Evolutionary conservation across 2,888 invertebrate species (phyloP), one percentile per base, ranked within the genome.

Genomic region (Drosophila differens): DNA sequence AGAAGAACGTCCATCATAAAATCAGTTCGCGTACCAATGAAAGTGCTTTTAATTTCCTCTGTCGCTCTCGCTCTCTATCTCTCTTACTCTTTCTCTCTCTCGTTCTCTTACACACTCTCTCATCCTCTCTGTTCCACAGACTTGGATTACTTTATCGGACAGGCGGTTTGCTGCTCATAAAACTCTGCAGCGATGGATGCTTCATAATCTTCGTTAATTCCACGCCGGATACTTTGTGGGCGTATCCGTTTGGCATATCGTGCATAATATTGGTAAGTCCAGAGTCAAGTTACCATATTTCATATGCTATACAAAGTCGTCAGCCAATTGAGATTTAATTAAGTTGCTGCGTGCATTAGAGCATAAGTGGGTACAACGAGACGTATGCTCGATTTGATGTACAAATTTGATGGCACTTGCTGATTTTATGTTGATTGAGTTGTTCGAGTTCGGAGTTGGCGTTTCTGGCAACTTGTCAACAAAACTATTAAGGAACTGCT

Each of bases 151-250:
- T 96, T 70, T 95, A 95, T 87, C 94, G 95, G 66, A 95, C 95
- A 19, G 95, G 95, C 54, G 93, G 95, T 61, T 94, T 96, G 74
- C 95, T 96, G 86, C 93, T 94, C 77, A 93, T 95, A 69, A 95
- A 95, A 83, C 93, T 95, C 47, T 92, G 94, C 61, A 95, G 95
- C 91, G 95, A 95, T 77, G 94, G 94, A 52, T 94, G 95, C 79
- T 96, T 96, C 82, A 94, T 96, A 70, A 93, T 95, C 82, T 96
- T 95, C 92, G 94, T 96, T 78, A 96, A 96, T 91, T 94, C 95
- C 64, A 93, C 94, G 64, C 94, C 94, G 66, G 94, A 95, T 82
- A 93, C 94, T 79, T 94, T 95, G 89, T 95, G 94, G 91, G 94
- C 95, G 87, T 95, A 95, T 91, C 93, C 95, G 82, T 95, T 95